These are phyloP conservation scores for Apotomis betuletana DNA, from an alignment of 2,888 invertebrate genomes.

Conservation along the genomic window DNA sequence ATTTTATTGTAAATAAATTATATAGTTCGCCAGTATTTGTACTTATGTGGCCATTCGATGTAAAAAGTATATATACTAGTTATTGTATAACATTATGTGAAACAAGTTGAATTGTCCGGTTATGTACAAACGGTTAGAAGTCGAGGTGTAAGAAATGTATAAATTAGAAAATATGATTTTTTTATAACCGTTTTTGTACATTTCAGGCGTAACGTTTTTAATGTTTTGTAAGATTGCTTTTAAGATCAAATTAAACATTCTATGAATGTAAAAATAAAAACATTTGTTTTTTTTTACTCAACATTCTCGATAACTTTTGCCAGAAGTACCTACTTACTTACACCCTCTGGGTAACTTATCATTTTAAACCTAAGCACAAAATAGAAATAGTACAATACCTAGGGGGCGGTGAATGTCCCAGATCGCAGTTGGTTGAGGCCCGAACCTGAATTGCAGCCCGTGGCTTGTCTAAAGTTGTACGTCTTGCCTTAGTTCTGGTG, in stretches of 20 bases:
- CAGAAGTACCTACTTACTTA: too few species aligned
- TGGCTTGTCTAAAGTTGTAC: too few species aligned
- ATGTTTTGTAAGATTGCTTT: conserved; percentile 71
- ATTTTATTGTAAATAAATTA: conserved; percentile 69
- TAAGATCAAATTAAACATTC: conserved; percentile 76
- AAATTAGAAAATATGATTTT: conserved; percentile 28
- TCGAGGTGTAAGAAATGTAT: conserved; percentile 30
- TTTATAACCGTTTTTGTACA: conserved; percentile 42
- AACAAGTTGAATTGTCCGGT: conserved; percentile 20
- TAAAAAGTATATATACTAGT: conserved; percentile 47
- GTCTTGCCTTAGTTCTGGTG: too few species aligned
- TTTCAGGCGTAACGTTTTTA: conserved; percentile 48
- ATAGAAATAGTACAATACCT: too few species aligned
- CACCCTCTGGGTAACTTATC: too few species aligned
- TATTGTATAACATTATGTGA: conserved; percentile 36
- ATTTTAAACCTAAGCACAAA: too few species aligned
- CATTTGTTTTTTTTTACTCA: conserved; percentile 55
- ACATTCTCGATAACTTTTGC: not conserved
- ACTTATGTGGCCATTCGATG: conserved; percentile 71
- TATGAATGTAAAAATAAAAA: conserved; percentile 69
- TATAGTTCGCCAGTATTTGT: conserved; percentile 62
- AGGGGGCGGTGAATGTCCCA: too few species aligned
- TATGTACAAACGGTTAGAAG: conserved; percentile 32
- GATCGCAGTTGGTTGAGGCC: too few species aligned
- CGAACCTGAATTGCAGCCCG: too few species aligned